These are phyloP conservation scores for Tangara arthus DNA, from an alignment of 2,797 vertebrate genomes.

Conservation along the genomic window DNA sequence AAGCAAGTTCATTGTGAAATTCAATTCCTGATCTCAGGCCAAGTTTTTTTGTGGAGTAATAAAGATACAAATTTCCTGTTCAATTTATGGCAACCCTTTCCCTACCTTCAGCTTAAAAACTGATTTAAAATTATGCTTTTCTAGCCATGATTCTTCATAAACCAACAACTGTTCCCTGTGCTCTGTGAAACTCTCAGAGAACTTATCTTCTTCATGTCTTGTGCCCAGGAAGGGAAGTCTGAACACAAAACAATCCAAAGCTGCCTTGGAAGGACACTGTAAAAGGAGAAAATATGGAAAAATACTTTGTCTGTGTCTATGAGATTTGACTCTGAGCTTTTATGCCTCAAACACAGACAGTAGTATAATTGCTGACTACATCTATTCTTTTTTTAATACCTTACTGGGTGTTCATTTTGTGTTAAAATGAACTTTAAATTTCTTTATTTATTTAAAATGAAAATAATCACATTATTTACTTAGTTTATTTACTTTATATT, in stretches of 20 bases:
- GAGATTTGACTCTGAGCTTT: neutral
- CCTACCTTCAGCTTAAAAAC: neutral
- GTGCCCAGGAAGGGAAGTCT: neutral
- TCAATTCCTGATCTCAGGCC: neutral
- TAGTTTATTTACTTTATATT: neutral
- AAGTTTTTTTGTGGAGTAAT: neutral
- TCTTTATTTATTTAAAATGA: neutral
- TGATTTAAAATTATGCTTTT: neutral
- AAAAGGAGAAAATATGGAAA: neutral
- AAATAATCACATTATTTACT: too few species aligned
- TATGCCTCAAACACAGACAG: neutral
- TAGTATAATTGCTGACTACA: neutral
- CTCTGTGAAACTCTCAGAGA: neutral
- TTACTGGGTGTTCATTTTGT: neutral
- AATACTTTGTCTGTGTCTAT: accelerated
- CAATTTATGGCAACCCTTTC: neutral
- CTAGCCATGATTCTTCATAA: neutral
- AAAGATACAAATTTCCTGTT: neutral
- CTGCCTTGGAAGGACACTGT: neutral
- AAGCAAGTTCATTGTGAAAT: neutral
- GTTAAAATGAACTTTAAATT: neutral
- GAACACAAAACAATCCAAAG: neutral
- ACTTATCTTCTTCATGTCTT: neutral
- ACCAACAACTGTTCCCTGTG: neutral
- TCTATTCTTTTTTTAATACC: neutral